A percentile compares a stretch with the other conserved stretches of the same genome.
These are phyloP conservation scores for Ifrita kowaldi DNA, from an alignment of 2,113 vertebrate species.

Conservation along the genomic window DNA sequence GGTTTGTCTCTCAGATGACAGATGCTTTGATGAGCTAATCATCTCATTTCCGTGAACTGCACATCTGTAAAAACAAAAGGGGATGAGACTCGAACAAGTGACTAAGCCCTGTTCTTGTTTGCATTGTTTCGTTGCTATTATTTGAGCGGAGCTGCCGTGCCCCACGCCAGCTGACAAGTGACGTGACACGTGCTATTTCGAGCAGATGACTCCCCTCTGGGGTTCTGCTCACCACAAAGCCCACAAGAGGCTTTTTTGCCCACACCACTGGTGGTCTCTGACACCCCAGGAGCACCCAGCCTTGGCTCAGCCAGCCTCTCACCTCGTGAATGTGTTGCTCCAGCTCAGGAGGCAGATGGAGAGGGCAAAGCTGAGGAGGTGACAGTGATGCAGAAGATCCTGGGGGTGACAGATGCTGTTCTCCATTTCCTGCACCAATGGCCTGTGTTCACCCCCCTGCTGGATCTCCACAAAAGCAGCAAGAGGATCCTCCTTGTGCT, in stretches of 20 bases:
- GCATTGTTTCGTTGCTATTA: background rate
- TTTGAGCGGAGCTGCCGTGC: background rate
- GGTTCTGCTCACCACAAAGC: background rate
- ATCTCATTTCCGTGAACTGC: constrained; percentile 46
- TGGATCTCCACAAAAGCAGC: background rate
- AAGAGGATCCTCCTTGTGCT: background rate
- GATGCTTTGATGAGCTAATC: constrained; percentile 64
- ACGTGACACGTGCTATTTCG: accelerated
- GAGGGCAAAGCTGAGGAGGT: background rate
- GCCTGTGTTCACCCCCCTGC: background rate
- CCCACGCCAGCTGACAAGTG: background rate
- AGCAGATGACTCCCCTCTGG: background rate
- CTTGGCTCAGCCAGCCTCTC: background rate
- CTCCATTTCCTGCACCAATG: background rate
- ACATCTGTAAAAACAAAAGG: constrained; percentile 63
- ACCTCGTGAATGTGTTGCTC: background rate
- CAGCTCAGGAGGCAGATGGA: background rate
- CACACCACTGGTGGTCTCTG: background rate
- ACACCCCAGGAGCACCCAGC: background rate
- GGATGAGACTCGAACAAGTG: constrained; percentile 20
- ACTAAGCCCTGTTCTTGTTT: constrained; percentile 38
- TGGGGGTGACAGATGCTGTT: background rate
- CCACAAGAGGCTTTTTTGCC: background rate
- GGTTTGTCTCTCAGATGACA: constrained; percentile 61
- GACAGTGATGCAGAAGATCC: background rate